A percentile compares a stretch with the other conserved stretches of the same genome.
phyloP scores from a whole-genome alignment of 2,113 vertebrate species.

The Galbula dea region DNA sequence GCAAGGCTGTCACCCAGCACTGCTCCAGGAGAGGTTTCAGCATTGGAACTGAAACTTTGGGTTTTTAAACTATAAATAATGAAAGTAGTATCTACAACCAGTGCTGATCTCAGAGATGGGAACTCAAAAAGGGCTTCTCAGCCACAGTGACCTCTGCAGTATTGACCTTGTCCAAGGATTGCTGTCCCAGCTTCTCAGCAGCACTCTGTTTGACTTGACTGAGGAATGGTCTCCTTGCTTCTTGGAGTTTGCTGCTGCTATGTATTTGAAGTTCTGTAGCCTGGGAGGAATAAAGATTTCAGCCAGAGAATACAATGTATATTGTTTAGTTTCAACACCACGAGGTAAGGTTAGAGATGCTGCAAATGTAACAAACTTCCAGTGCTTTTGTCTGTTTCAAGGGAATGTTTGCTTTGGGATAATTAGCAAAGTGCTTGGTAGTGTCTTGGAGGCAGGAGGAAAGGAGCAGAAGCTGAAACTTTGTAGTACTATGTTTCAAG shows the following conservation, averaged over 20 bases:
- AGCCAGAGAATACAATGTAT: background rate
- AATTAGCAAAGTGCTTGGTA: background rate
- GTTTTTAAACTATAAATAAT: background rate
- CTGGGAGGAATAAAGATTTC: background rate
- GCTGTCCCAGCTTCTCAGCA: background rate
- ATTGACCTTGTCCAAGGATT: background rate
- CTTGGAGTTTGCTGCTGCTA: background rate
- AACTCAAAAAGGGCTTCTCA: background rate
- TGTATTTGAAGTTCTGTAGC: background rate
- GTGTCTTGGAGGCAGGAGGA: background rate
- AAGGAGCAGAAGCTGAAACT: background rate
- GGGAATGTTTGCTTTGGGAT: background rate
- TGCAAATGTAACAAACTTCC: background rate
- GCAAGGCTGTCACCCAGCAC: background rate
- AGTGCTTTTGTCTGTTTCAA: background rate
- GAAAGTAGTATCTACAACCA: background rate
- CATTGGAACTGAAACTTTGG: background rate
- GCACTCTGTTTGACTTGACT: no score
- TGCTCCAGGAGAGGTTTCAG: background rate
- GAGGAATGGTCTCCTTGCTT: background rate
- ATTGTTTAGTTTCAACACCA: background rate
- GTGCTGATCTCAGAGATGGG: background rate
- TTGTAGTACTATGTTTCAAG: background rate
- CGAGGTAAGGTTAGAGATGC: background rate
- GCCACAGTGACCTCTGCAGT: background rate